phyloP scores from a whole-genome alignment of 2,888 invertebrate species.

The Nudaria mundana region DNA sequence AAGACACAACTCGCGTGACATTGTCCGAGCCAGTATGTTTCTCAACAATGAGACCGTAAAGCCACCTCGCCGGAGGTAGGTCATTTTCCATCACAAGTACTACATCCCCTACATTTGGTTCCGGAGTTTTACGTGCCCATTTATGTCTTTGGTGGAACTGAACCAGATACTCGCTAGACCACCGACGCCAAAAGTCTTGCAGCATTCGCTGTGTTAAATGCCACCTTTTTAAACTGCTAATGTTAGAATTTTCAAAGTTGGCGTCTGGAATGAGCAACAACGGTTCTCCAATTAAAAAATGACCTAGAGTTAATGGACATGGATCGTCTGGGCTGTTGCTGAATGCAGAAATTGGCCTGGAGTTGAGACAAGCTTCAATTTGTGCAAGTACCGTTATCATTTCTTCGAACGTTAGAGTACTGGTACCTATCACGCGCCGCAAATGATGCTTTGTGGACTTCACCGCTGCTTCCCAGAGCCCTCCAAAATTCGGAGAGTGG shows the following conservation, averaged over 20 bases:
- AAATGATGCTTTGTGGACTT: not conserved
- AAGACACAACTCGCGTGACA: not conserved
- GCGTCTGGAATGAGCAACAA: not conserved
- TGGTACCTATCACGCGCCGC: not conserved
- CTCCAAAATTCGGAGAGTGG: not conserved
- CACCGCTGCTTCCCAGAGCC: not conserved
- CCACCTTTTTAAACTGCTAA: not conserved
- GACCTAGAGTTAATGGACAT: not conserved
- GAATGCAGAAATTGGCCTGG: not conserved
- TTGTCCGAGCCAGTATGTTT: slow-evolving; percentile 3
- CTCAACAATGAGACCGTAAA: not conserved
- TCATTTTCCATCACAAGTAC: too few relatives aligned
- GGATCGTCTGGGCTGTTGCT: not conserved
- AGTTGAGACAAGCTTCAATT: not conserved
- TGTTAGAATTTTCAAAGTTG: not conserved
- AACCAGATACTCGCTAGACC: slow-evolving; percentile 10
- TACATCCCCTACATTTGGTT: slow-evolving; percentile 3
- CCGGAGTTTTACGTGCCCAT: slow-evolving; percentile 1
- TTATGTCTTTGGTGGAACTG: slow-evolving; percentile 8
- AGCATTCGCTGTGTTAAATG: slow-evolving; percentile 8
- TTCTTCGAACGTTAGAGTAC: not conserved
- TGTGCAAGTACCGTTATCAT: not conserved
- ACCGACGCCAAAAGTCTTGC: slow-evolving; percentile 12
- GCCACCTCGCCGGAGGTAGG: not conserved
- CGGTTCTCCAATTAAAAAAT: not conserved